Conservation (phyloP, 1,140 invertebrate species). For the Coptotermes formosanus region DNA sequence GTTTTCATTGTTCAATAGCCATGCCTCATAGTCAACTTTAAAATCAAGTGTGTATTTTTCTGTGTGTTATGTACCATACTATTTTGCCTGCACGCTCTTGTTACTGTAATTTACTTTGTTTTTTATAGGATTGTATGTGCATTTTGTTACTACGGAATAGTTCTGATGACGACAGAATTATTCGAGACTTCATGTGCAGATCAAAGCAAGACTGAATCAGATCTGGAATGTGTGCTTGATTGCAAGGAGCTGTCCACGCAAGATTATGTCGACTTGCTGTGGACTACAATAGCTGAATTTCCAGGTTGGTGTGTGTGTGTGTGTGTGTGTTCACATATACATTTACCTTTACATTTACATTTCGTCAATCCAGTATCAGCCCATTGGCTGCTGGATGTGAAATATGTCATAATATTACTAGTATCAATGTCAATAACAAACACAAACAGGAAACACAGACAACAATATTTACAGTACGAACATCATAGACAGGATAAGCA, state of each 20-base stretch:
- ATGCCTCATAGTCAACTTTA: no score
- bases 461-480: no score
- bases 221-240: slow-evolving; percentile 62
- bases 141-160: slow-evolving; percentile 95
- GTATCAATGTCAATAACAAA: no score
- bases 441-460: no score
- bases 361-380: no score
- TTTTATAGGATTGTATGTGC: slow-evolving; percentile 83
- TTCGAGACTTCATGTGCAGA: slow-evolving; percentile 58
- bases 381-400: no score
- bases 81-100: no score
- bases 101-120: slow-evolving; percentile 26
- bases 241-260: slow-evolving; percentile 76
- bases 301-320: slow-evolving; percentile 63
- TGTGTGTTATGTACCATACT: no score
- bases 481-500: no score
- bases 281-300: slow-evolving; percentile 95
- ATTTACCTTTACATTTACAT: slow-evolving; percentile 21
- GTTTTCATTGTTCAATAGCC: no score
- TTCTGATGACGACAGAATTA: slow-evolving; percentile 92
- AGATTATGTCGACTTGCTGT: slow-evolving; percentile 90
- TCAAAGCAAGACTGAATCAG: slow-evolving; percentile 38
- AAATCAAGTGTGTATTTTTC: no score
- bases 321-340: slow-evolving; percentile 27
- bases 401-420: no score